phyloP scores from a whole-genome alignment of 2,888 invertebrate genomes.

The Tinea trinotella region DNA sequence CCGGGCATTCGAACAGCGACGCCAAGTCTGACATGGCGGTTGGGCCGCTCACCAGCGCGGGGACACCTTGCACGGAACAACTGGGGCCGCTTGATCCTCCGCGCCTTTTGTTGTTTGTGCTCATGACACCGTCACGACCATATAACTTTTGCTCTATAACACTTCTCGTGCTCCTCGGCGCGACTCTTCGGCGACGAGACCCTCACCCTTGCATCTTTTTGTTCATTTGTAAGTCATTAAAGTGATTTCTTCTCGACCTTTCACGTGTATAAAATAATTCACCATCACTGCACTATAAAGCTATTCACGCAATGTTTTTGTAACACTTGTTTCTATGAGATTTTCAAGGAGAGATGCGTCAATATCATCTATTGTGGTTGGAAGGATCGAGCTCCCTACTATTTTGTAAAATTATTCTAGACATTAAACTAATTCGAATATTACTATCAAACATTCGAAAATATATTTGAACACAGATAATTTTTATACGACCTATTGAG shows the following conservation, averaged over 20 bases:
- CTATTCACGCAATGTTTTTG: constrained; percentile 8
- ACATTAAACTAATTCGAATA: background rate
- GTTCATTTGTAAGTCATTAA: constrained; percentile 53
- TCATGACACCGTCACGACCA: constrained; percentile 68
- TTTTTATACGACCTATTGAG: constrained; percentile 6
- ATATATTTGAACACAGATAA: background rate
- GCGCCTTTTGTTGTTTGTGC: constrained; percentile 69
- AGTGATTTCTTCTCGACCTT: constrained; percentile 34
- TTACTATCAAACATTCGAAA: background rate
- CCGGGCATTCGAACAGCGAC: constrained; percentile 94
- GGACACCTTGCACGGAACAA: constrained; percentile 66
- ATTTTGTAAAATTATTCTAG: constrained; percentile 1
- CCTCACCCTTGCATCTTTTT: constrained; percentile 21
- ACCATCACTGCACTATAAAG: constrained; percentile 44
- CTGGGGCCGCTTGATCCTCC: constrained; percentile 67
- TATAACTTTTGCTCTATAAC: constrained; percentile 41
- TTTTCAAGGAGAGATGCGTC: background rate
- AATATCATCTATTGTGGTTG: background rate
- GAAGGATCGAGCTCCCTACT: constrained; percentile 5
- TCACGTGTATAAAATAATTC: constrained; percentile 38
- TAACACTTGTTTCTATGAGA: background rate
- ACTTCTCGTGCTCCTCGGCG: constrained; percentile 18
- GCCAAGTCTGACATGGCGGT: constrained; percentile 87
- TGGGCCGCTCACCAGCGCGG: constrained; percentile 71
- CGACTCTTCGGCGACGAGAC: constrained; percentile 23